Evolutionary conservation across 2,113 vertebrate species (phyloP).

Genomic region (Progne subis): DNA sequence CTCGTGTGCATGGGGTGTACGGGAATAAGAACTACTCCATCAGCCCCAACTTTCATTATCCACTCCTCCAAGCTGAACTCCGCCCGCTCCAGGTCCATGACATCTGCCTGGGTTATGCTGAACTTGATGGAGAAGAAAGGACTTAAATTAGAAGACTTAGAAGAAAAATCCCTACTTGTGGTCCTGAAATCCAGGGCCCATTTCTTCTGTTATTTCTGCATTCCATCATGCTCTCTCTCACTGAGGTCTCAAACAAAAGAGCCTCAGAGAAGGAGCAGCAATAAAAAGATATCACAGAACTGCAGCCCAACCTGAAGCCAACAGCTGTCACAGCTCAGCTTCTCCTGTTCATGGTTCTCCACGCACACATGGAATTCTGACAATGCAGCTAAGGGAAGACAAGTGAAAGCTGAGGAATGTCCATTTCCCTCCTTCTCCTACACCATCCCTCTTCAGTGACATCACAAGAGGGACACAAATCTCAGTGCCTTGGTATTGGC

Average conservation of each 20-base stretch:
- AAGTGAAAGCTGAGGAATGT: not conserved
- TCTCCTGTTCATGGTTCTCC: not conserved
- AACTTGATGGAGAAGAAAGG: not conserved
- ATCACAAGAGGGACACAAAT: not conserved
- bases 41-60: not conserved
- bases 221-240: not conserved
- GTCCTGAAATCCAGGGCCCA: not conserved
- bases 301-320: not conserved
- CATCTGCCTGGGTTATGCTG: not conserved
- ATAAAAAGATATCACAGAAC: not conserved
- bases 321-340: not conserved
- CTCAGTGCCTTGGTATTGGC: conserved; percentile 11
- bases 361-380: fast-evolving
- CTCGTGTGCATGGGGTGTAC: fast-evolving
- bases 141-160: not conserved
- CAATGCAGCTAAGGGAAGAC: not conserved
- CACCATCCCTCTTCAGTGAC: not conserved
- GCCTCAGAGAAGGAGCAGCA: not conserved
- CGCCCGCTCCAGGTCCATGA: not conserved
- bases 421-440: not conserved
- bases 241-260: not conserved
- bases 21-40: not conserved
- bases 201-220: not conserved
- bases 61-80: not conserved
- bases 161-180: not conserved